Evolutionary conservation across 2,888 invertebrate genomes (phyloP), one percentile per base, ranked within the genome.

Genomic region (Brassicogethes aeneus): DNA sequence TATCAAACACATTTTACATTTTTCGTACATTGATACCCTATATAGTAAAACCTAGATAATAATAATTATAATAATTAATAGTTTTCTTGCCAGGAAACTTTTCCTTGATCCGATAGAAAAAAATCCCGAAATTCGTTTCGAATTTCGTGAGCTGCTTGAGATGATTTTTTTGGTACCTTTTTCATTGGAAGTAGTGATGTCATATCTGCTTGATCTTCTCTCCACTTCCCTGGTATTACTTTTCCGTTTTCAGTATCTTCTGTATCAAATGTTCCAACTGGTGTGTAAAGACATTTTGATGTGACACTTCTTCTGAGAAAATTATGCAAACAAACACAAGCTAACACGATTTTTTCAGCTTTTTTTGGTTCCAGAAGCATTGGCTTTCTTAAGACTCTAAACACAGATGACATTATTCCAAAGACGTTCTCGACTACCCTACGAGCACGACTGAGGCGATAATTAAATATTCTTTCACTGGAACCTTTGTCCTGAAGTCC

Each of bases 391-490:
- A 51, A 49, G 13, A 53, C 42, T 45, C 51, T 36, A 42, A 51
- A 52, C 3, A 44, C 42, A 14, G 48, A 39, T 16, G 48, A 38
- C 13, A 43, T 17, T 33, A 51, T 49, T 13, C 54, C 48, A 43
- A 54, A 51, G 15, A 30, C 38, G 43, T 50, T 50, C 37, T 52
- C 48, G 7, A 46, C 46, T 5, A 47, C 39, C 17, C 45, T 36
- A 14, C 50, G 45, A 23, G 43, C 45, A 17, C 47, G 37, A 10
- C 36, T 40, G 3, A 47, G 35, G 10, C 46, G 31, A 36, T 54
- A 48, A 40, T 56, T 55, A 36, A 51, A 56, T 37, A 52, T 46
- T 41, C 47, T 40, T 44, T 54, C 39, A 8, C 15, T 15, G 29
- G 41, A 34, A 16, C 48, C 50, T 37, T 40, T 46, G 7, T 33